Evolutionary conservation across 2,113 vertebrate species (phyloP).

Genomic region (Malurus elegans): DNA sequence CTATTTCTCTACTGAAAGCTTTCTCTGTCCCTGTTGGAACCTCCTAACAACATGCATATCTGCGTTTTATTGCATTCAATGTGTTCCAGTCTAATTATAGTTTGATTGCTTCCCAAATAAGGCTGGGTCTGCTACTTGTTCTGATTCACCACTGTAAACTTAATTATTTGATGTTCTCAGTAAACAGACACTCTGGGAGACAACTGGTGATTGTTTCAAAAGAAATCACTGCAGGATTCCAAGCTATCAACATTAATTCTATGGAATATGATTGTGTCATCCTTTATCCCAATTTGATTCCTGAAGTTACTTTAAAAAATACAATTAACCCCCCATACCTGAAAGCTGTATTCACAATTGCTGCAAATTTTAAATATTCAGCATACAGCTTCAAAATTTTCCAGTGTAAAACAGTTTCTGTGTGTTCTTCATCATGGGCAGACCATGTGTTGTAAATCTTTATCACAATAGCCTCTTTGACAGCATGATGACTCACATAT

Average conservation of each 20-base stretch:
- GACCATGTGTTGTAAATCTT: background rate
- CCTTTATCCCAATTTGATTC: background rate
- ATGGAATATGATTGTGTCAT: background rate
- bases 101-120: slow-evolving; percentile 18
- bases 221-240: background rate
- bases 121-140: background rate
- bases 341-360: background rate
- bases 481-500: background rate
- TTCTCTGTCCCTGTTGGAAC: background rate
- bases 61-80: background rate
- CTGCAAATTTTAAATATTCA: background rate
- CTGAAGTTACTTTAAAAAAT: background rate
- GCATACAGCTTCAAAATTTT: background rate
- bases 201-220: background rate
- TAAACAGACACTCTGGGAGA: slow-evolving; percentile 19
- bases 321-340: background rate
- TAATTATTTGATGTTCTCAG: slow-evolving; percentile 30
- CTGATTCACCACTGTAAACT: slow-evolving; percentile 28
- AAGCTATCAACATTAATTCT: background rate
- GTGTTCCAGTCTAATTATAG: background rate
- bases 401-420: background rate
- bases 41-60: background rate
- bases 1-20: background rate
- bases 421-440: background rate
- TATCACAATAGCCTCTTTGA: background rate